These are phyloP conservation scores for Drosophila vallismaia DNA, from an alignment of 2,888 invertebrate species.

Conservation along the genomic window DNA sequence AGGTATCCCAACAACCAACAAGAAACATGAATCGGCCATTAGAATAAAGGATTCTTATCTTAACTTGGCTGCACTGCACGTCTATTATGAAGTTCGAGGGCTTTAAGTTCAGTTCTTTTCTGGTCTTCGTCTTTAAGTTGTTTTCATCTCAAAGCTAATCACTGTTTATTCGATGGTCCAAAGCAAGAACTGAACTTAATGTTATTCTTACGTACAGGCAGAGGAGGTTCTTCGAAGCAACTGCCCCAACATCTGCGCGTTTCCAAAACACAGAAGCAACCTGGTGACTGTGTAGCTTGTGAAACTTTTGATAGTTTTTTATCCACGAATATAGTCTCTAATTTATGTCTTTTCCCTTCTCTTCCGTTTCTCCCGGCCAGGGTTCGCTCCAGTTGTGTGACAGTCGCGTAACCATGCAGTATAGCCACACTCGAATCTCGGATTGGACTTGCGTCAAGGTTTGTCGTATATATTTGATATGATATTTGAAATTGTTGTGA, in stretches of 20 bases:
- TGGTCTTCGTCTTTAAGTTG: background rate
- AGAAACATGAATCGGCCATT: slow-evolving; percentile 19
- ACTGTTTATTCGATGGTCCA: background rate
- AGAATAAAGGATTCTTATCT: slow-evolving; percentile 5
- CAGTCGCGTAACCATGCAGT: slow-evolving; percentile 90
- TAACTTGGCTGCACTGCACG: slow-evolving; percentile 2
- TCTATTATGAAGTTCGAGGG: background rate
- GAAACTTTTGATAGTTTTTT: slow-evolving; percentile 50
- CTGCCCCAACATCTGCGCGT: slow-evolving; percentile 25
- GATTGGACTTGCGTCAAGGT: slow-evolving; percentile 89
- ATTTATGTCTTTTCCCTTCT: slow-evolving; percentile 74
- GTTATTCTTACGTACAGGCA: slow-evolving; percentile 7
- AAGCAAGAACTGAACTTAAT: slow-evolving; percentile 37
- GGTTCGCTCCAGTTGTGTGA: slow-evolving; percentile 90
- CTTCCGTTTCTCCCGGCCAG: slow-evolving; percentile 87
- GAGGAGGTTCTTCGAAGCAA: slow-evolving; percentile 11
- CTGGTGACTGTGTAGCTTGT: slow-evolving; percentile 83
- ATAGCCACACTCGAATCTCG: slow-evolving; percentile 86
- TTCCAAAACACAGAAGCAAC: slow-evolving; percentile 68
- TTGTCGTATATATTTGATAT: background rate
- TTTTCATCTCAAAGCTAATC: background rate
- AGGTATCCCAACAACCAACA: slow-evolving; percentile 83
- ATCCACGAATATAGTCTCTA: slow-evolving; percentile 42
- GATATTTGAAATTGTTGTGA: background rate
- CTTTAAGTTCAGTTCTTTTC: slow-evolving; percentile 32